phyloP scores from a whole-genome alignment of 1,140 invertebrate genomes.

The Calliphora vicina region DNA sequence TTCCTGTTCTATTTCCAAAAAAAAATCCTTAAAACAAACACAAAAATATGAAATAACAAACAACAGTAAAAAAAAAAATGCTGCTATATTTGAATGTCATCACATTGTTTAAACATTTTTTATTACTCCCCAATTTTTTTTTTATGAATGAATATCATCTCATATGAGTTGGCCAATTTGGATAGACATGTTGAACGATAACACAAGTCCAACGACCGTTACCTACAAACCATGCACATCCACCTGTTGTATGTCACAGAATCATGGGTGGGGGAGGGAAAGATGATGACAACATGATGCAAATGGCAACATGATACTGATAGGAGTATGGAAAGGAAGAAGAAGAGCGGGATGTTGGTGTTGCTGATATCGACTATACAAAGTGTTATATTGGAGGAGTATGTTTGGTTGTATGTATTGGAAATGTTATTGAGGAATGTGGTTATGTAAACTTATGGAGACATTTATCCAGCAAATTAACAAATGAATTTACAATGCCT shows the following conservation, averaged over 20 bases:
- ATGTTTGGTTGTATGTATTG: not conserved
- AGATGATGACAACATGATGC: not conserved
- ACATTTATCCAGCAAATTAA: constrained; percentile 5
- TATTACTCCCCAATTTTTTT: not conserved
- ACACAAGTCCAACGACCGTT: not conserved
- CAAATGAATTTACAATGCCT: constrained; percentile 13
- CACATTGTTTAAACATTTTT: not conserved
- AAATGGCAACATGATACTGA: not conserved
- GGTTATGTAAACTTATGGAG: constrained; percentile 2
- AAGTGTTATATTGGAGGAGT: not conserved
- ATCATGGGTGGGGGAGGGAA: not conserved
- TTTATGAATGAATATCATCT: not conserved
- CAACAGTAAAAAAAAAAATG: too few species aligned
- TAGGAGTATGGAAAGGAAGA: too few species aligned
- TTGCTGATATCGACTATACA: too few species aligned
- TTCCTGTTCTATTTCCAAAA: not conserved
- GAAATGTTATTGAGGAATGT: constrained; percentile 1
- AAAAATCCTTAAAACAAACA: not conserved
- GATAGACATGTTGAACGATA: not conserved
- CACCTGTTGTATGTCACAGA: not conserved
- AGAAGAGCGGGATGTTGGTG: too few species aligned
- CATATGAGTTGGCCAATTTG: not conserved
- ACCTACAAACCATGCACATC: not conserved
- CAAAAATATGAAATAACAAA: too few species aligned
- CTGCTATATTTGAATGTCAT: not conserved